phyloP scores from a whole-genome alignment of 2,888 invertebrate genomes.

The Drosophila prolongata region DNA sequence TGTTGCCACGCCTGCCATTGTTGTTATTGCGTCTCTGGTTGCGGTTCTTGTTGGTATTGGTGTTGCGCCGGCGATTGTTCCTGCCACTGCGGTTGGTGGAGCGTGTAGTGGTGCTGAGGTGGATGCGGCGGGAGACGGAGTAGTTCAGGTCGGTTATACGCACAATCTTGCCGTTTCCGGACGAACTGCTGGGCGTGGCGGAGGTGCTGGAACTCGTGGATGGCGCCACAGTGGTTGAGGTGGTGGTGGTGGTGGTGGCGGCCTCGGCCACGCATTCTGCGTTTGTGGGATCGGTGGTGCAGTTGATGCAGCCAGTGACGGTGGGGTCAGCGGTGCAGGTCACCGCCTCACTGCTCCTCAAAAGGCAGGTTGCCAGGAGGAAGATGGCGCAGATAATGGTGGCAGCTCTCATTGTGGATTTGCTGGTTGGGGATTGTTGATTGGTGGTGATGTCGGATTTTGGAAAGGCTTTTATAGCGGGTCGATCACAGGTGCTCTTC shows the following conservation, averaged over 20 bases:
- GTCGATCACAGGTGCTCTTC: conserved; percentile 4
- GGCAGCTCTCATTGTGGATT: conserved; percentile 3
- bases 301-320: conserved; percentile 24
- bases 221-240: conserved; percentile 7
- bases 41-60: conserved; percentile 7
- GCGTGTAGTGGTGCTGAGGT: not conserved
- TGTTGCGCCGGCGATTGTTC: conserved; percentile 3
- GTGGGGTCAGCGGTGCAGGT: conserved; percentile 34
- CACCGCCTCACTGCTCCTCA: conserved; percentile 24
- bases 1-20: conserved; percentile 12
- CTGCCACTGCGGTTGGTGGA: conserved; percentile 13
- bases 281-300: conserved; percentile 9
- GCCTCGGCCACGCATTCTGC: conserved; percentile 36
- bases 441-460: conserved; percentile 11
- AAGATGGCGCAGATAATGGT: conserved; percentile 1
- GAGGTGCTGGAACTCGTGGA: too few relatives aligned
- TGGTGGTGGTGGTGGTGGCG: not conserved
- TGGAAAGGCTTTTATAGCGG: conserved; percentile 11
- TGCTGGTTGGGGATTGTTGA: conserved; percentile 7
- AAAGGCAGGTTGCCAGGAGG: conserved; percentile 19
- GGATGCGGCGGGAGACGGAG: conserved; percentile 18
- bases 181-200: not conserved
- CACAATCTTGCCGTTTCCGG: conserved; percentile 21
- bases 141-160: conserved; percentile 28
- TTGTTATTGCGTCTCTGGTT: conserved; percentile 26